A percentile compares a stretch with the other conserved stretches of the same genome.
Evolutionary conservation across 2,113 vertebrate genomes (phyloP).

Genomic region (Rhea americana): DNA sequence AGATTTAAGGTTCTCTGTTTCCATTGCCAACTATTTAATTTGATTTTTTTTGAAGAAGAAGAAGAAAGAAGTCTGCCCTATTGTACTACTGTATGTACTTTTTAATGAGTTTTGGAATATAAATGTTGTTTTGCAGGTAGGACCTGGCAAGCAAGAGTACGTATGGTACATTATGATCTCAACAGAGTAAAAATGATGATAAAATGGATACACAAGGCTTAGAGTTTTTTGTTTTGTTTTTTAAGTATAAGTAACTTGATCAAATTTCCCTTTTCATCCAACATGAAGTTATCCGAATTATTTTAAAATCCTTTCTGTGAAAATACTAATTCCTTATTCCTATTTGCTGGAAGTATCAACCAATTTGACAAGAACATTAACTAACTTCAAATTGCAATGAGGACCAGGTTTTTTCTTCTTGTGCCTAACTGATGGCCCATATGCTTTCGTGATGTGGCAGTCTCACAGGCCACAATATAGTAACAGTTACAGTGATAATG

Average conservation of each 20-base stretch:
- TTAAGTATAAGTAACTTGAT: not conserved
- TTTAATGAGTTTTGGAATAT: slow-evolving; percentile 36
- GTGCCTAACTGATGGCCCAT: not conserved
- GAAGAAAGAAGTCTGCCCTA: not conserved
- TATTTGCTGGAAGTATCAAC: not conserved
- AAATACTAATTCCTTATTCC: not conserved
- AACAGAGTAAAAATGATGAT: not conserved
- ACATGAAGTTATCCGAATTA: not conserved
- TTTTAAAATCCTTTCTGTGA: not conserved
- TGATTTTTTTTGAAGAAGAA: not conserved
- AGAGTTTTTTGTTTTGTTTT: not conserved
- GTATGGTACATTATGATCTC: slow-evolving; percentile 34
- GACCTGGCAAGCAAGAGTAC: slow-evolving; percentile 3
- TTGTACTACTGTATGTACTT: not conserved
- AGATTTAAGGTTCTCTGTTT: not conserved
- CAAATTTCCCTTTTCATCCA: not conserved
- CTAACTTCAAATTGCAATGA: not conserved
- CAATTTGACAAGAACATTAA: not conserved
- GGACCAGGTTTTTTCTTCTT: not conserved
- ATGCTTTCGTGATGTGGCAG: not conserved
- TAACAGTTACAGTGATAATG: not conserved
- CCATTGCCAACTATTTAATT: slow-evolving; percentile 21
- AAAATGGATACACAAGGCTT: not conserved
- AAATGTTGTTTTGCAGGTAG: slow-evolving; percentile 21
- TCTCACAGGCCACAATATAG: not conserved